Conservation (phyloP, 2,113 vertebrate species). For the Pyrgilauda ruficollis region DNA sequence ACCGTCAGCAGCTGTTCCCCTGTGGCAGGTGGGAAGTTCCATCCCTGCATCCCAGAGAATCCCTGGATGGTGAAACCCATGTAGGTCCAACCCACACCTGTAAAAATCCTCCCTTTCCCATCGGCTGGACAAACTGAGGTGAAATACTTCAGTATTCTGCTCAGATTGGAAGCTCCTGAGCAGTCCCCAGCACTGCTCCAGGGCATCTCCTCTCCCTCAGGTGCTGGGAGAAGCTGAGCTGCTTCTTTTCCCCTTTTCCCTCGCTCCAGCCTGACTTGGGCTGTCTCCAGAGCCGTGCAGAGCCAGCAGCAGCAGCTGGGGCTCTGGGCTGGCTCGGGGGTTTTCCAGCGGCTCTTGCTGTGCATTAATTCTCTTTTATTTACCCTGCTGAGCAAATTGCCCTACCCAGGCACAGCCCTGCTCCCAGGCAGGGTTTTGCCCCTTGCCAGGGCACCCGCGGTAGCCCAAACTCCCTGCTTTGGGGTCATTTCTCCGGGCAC, state of each 20-base stretch:
- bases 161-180: background rate
- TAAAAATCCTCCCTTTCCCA: background rate
- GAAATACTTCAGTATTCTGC: background rate
- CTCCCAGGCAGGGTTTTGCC: background rate
- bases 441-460: background rate
- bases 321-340: no score
- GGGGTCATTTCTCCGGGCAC: background rate
- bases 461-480: background rate
- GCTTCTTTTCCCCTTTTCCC: background rate
- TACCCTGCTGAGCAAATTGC: background rate
- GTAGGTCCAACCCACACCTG: background rate
- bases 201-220: background rate
- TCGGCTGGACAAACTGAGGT: no score
- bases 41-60: background rate
- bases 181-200: fast-evolving
- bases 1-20: fast-evolving
- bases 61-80: fast-evolving
- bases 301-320: background rate
- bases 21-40: background rate
- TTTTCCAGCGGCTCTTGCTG: no score
- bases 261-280: fast-evolving
- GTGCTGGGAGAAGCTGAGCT: background rate
- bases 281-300: background rate
- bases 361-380: background rate
- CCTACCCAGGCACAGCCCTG: background rate